Base-by-base conservation (phyloP, 2,797 vertebrate genomes). In the Pyrocephalus nanus region DNA sequence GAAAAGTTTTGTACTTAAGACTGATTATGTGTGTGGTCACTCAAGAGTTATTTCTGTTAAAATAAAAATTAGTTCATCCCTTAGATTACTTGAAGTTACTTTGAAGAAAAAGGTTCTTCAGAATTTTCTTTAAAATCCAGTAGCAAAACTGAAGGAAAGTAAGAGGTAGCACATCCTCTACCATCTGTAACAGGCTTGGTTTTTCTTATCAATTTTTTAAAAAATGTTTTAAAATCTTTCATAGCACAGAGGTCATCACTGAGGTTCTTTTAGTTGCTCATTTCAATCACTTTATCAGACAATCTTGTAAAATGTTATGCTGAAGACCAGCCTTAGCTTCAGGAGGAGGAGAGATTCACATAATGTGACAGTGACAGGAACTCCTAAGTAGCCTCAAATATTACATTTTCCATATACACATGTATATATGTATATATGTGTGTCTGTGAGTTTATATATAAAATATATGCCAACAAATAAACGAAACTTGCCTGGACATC, bases 11-110 rank as follows among this genome's bases (percentile, higher is more conserved):
- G 91, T 92, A 76, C 50, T 75, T 92, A 65, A 90, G 51, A 70
- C 85, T 88, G 66, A 88, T 97, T 95, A 96, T 86, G 95, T 96
- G 94, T 97, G 97, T 96, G 94, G 97, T 80, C 96, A 96, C 34
- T 72, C 40, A 47, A 91, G 73, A 66, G 83, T 88, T 88, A 95
- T 87, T 97, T 97, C 81, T 96, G 71, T 92, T 91, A 58, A 65
- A 61, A 89, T 76, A 89, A 88, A 96, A 96, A 88, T 71, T 87
- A 62, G 27, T 58, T 51, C 27, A 75, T 86, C 67, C 64, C 82
- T 90, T 77, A 73, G 36, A 61, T 45, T 86, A 53, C 65, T 64
- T 34, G 42, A 95, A 93, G 23, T 69, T 81, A 58, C 25, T 92
- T 96, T 30, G 86, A 84, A 92, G 43, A 67, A 88, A 88, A 90